Percentiles rank a stretch among this genome's conserved stretches.
These are phyloP conservation scores for Tachyglossus aculeatus DNA, from an alignment of 2,797 vertebrate species.

Conservation along the genomic window DNA sequence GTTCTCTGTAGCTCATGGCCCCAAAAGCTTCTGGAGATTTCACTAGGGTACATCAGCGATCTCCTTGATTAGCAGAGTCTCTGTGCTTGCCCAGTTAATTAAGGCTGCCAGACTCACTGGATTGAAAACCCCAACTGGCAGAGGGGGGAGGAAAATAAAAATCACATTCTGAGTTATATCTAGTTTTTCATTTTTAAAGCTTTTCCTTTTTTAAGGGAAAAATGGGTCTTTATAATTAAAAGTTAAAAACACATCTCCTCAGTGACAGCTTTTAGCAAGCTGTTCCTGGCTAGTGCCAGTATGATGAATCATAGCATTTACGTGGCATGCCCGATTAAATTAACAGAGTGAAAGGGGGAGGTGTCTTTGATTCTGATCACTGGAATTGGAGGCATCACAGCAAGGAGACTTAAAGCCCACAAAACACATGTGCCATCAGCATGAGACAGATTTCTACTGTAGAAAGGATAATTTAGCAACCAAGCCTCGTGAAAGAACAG, in stretches of 20 bases:
- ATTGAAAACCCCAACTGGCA: too few species aligned
- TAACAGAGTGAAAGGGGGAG: neutral
- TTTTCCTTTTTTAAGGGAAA: neutral
- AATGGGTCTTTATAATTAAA: neutral
- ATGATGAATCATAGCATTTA: conserved; percentile 28
- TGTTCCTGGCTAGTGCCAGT: conserved; percentile 9
- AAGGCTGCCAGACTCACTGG: too few species aligned
- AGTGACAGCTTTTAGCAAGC: conserved; percentile 9
- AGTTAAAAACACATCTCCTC: too few species aligned
- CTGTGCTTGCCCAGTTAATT: too few species aligned
- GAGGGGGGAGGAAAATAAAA: too few species aligned
- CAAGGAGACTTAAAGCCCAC: neutral
- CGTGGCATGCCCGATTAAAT: neutral
- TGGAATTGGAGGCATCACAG: neutral
- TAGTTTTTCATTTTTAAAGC: too few species aligned
- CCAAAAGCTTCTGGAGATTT: too few species aligned
- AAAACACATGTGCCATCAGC: neutral
- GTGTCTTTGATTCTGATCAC: neutral
- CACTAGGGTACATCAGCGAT: too few species aligned
- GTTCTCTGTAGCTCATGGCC: too few species aligned
- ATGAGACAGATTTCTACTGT: neutral
- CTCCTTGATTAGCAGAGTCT: too few species aligned
- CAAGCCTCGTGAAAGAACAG: neutral
- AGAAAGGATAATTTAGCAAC: neutral
- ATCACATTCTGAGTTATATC: too few species aligned